Base-by-base conservation (phyloP, 2,797 vertebrate species). In the Trachurus trachurus region DNA sequence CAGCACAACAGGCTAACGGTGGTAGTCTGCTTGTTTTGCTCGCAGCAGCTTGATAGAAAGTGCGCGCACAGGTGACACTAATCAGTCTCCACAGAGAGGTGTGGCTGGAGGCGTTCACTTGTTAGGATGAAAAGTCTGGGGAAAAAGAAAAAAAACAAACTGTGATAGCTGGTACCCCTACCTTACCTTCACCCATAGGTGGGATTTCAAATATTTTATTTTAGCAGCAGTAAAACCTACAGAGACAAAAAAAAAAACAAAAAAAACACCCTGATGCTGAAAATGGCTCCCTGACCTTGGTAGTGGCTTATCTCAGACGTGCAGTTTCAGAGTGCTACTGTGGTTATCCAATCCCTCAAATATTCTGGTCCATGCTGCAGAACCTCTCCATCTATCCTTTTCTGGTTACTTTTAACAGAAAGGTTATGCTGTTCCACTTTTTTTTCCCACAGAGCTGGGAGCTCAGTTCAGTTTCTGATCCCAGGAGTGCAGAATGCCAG, bases 21-120 rank as follows among this genome's bases (percentile, higher is more conserved):
- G 53, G 12, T 5, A 5, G 17, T n/a, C 45, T 49, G 34, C 0
- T 15, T 12, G 57, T 42, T 66, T 37, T 22, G 4, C 17, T 8
- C 1, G 17, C 56, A 49, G 3, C 19, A 1, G 1, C 17, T 6
- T 9, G 22, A 31, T 12, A 9, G 16, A 0, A 4, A 19, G 34
- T 2, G 15, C 16, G 0, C 59, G 44, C 82, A 76, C 92, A 93
- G 89, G 83, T 92, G 92, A 60, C 4, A 1, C 6, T 76, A 50
- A 92, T 94, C 34, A 81, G 21, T 58, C 40, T 29, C n/a, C 45
- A 22, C 39, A n/a, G 42, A 53, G 15, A 44, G 58, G 50, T 2
- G 63, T 61, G 63, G 62, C 49, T 71, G 15, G 59, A 34, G 15
- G 2, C 34, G 21, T 26, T 12, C 73, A 61, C 40, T 5, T 26